Percentiles rank a stretch among this genome's conserved stretches.
Evolutionary conservation across 2,797 vertebrate genomes (phyloP).

Genomic region (Scleropages formosus): DNA sequence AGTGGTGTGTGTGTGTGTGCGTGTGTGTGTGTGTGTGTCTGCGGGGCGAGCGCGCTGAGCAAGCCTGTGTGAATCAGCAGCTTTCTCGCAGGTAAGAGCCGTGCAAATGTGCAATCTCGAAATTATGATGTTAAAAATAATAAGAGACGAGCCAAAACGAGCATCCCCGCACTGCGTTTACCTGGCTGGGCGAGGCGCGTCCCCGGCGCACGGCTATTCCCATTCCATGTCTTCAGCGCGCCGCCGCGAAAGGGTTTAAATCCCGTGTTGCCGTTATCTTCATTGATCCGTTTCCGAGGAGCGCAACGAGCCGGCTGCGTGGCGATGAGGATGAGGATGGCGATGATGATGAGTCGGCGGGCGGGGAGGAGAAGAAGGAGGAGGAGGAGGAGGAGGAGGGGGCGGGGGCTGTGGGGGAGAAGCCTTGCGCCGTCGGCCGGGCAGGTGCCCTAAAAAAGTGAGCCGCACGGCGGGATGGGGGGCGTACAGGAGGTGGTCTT

Average conservation of each 20-base stretch:
- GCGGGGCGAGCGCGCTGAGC: neutral
- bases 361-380: too few relatives aligned
- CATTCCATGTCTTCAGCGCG: constrained; percentile 35
- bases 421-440: constrained; percentile 22
- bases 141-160: constrained; percentile 20
- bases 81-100: constrained; percentile 15
- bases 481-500: constrained; percentile 30
- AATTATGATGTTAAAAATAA: too few relatives aligned
- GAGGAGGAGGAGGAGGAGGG: too few relatives aligned
- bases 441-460: constrained; percentile 22
- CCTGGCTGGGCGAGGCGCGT: constrained; percentile 37
- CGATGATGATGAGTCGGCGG: too few relatives aligned
- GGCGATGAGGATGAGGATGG: too few relatives aligned
- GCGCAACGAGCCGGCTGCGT: constrained; percentile 25
- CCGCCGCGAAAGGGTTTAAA: constrained; percentile 31
- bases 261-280: constrained; percentile 32
- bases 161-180: constrained; percentile 28
- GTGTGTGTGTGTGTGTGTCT: too few relatives aligned
- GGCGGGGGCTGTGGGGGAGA: too few relatives aligned
- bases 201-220: constrained; percentile 35
- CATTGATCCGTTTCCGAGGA: constrained; percentile 36
- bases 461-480: neutral
- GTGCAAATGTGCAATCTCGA: too few relatives aligned
- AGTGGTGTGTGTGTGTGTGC: too few relatives aligned
- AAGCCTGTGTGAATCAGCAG: constrained; percentile 14